Evolutionary conservation across 2,113 vertebrate species (phyloP), one percentile per base, ranked within the genome.

Genomic region (Poeciliopsis occidentalis): DNA sequence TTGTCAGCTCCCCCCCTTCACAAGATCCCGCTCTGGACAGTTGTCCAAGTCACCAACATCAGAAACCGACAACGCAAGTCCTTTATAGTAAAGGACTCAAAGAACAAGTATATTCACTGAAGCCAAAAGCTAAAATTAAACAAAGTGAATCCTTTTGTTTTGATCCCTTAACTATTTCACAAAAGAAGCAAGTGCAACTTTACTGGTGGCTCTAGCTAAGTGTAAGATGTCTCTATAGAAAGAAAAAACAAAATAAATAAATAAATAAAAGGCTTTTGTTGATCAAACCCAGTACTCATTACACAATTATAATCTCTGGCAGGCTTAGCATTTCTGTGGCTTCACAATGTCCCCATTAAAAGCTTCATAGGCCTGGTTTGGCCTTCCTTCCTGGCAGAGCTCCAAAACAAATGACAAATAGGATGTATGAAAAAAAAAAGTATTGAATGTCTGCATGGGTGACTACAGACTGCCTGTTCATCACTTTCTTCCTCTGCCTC

Each of bases 391-490:
- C 64, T 79, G 47, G 64, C 71, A 75, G 24, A 77, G 7, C 24
- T 73, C 64, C 68, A 80, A 29, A 77, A 37, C 62, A 76, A 17
- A 83, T 39, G 27, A 62, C 75, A 13, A 77, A 44, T 26, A 15
- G n/a, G 19, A 61, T 62, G 47, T 60, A 27, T 65, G 60, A 80
- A 71, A 31, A 27, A 47, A 75, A 64, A 41, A 61, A 29, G 54
- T 41, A 24, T 37, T 1, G 74, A 60, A 44, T 79, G 80, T 57
- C 41, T 65, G 81, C 82, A 65, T 75, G 84, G 81, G 81, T 83
- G n/a, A 67, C 54, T 47, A 39, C 60, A 85, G 63, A 87, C 72
- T 84, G 85, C 72, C n/a, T 47, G 64, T 41, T 87, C 86, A 87
- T 83, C 86, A 22, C 30, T 82, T 85, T 77, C 67, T 69, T 70